These are phyloP conservation scores for Marmota flaviventris DNA, from an alignment of 2,113 vertebrate species.

Conservation along the genomic window DNA sequence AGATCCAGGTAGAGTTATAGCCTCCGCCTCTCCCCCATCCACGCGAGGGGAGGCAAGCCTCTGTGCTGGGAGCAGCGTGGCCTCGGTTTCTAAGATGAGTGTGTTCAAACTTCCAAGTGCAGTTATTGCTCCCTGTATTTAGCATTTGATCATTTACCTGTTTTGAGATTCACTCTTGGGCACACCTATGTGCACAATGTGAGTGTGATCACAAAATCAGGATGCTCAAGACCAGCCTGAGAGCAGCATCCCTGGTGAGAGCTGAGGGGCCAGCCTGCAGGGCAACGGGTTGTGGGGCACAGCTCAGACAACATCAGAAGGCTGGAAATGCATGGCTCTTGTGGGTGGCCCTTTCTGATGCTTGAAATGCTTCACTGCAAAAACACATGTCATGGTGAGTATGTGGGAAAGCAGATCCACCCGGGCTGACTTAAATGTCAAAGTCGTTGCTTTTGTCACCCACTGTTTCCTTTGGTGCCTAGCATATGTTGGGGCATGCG, in stretches of 20 bases:
- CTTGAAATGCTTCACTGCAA: conserved; percentile 19
- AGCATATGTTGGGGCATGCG: not conserved
- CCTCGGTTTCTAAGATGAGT: not conserved
- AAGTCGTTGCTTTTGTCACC: conserved; percentile 78
- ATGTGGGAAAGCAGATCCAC: conserved; percentile 58
- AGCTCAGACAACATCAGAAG: conserved; percentile 28
- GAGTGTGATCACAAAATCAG: not conserved
- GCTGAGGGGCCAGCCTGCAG: too few relatives aligned
- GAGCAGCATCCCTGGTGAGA: not conserved
- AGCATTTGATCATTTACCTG: not conserved
- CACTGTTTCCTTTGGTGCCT: conserved; percentile 81
- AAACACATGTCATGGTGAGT: conserved; percentile 61
- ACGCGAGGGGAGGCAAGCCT: not conserved
- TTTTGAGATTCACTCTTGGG: not conserved
- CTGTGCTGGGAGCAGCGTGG: too few relatives aligned
- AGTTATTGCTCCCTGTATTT: not conserved
- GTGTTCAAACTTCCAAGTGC: not conserved
- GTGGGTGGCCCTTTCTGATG: not conserved
- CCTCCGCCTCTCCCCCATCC: not conserved
- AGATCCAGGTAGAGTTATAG: not conserved
- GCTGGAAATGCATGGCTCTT: conserved; percentile 33
- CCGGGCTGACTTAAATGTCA: conserved; percentile 79
- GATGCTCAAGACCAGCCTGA: not conserved
- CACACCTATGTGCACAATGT: not conserved
- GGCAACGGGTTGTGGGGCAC: not conserved